Conservation (phyloP, 2,113 vertebrate genomes). For the Oncorhynchus nerka region DNA sequence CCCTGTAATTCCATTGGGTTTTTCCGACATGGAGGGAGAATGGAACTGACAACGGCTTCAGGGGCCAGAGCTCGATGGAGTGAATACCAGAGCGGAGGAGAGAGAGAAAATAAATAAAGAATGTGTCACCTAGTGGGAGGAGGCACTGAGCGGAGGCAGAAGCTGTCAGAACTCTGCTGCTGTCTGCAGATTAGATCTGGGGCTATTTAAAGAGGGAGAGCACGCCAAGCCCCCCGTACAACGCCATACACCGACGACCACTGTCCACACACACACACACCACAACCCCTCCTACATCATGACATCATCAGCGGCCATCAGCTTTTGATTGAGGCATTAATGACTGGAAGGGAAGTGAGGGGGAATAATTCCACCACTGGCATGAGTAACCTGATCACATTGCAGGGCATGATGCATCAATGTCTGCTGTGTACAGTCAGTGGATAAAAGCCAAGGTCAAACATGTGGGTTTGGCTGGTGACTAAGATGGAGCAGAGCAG, state of each 20-base stretch:
- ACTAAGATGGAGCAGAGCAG: conserved; percentile 29
- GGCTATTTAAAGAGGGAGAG: conserved; percentile 72
- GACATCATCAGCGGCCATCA: conserved; percentile 55
- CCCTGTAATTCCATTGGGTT: conserved; percentile 73
- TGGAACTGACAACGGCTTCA: conserved; percentile 76
- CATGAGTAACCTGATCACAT: conserved; percentile 35
- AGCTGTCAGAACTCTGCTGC: conserved; percentile 76
- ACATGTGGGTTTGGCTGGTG: conserved; percentile 33
- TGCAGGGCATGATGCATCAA: conserved; percentile 8
- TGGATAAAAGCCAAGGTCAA: conserved; percentile 52
- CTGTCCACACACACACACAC: conserved; percentile 43
- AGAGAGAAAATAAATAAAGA: conserved; percentile 48
- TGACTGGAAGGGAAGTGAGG: conserved; percentile 8
- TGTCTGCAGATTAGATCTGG: conserved; percentile 77
- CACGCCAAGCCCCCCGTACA: conserved; percentile 31
- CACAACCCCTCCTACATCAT: conserved; percentile 5
- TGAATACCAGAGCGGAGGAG: conserved; percentile 70
- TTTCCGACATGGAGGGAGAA: conserved; percentile 74
- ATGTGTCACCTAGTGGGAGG: conserved; percentile 73
- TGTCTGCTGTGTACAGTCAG: conserved; percentile 6
- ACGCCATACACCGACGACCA: conserved; percentile 10
- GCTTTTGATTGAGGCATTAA: conserved; percentile 42
- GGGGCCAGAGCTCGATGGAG: conserved; percentile 69
- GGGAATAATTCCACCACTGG: conserved; percentile 1
- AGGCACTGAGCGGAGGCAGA: conserved; percentile 63